Evolutionary conservation across 2,113 vertebrate genomes (phyloP), one percentile per base, ranked within the genome.

Genomic region (Gracilinanus agilis): DNA sequence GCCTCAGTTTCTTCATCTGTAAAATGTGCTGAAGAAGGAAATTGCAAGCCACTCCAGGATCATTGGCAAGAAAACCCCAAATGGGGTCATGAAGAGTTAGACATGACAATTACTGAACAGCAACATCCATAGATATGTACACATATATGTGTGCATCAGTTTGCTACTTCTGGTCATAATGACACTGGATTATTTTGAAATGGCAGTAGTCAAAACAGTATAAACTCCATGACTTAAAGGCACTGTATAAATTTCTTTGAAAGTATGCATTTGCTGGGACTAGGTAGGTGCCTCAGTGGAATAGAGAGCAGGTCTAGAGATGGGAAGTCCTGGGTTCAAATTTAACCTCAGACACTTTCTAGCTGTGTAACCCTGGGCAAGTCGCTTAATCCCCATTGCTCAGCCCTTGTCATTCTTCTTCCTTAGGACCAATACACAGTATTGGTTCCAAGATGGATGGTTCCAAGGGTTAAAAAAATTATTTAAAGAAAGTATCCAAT

Each of bases 131-230:
- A 40, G 67, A 75, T 19, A n/a, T 23, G 9, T 67, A 1, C 29
- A 21, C 8, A 83, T 40, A 40, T 40, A 40, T 6, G 19, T 24
- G n/a, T 2, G 40, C 16, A 23, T 9, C 61, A 94, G 55, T 90
- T 96, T 94, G 44, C 89, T 96, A 53, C 44, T 61, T 96, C 53
- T 92, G 56, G 88, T 44, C 49, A 93, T 55, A 94, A 54, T 88
- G 24, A 94, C 58, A 93, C 16, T 54, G 44, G 83, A 49, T 29
- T 96, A 11, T 95, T 94, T 93, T 96, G 90, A 92, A 25, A 91
- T 23, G 34, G 40, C 0, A 91, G 29, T 92, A 89, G 25, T 29
- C 44, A n/a, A 83, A 19, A 83, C 6, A n/a, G 3, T 21, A 89
- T 90, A 24, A 90, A 25, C 92, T 94, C n/a, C 49, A 0, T 95